Evolutionary conservation across 2,888 invertebrate species (phyloP).

Genomic region (Synergus laeviventris): DNA sequence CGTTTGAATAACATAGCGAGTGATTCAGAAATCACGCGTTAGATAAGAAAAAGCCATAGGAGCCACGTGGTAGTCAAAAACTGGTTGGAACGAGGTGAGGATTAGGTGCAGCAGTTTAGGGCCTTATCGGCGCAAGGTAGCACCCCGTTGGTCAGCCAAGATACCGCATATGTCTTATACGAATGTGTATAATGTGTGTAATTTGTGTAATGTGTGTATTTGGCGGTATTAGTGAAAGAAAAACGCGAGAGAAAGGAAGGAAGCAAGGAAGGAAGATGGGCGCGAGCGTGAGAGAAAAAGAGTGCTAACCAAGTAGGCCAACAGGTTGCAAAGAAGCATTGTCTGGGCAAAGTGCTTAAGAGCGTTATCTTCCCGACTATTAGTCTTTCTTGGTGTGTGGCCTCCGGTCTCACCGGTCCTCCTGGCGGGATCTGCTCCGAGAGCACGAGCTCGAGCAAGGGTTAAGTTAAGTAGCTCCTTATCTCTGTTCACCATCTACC

Average conservation of each 20-base stretch:
- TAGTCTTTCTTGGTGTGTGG: slow-evolving; percentile 76
- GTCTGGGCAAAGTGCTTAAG: slow-evolving; percentile 75
- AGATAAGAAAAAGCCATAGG: slow-evolving; percentile 11
- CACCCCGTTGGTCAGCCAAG: slow-evolving; percentile 41
- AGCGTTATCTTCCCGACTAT: slow-evolving; percentile 75
- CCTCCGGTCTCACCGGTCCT: slow-evolving; percentile 69
- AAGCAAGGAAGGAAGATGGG: slow-evolving; percentile 39
- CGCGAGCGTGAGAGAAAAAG: slow-evolving; percentile 44
- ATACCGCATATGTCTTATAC: slow-evolving; percentile 40
- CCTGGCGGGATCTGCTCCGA: slow-evolving; percentile 49
- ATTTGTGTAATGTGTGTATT: slow-evolving; percentile 20
- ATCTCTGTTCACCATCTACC: slow-evolving; percentile 71
- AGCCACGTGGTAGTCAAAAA: slow-evolving; percentile 45
- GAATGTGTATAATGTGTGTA: too few relatives aligned
- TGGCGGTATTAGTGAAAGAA: slow-evolving; percentile 44
- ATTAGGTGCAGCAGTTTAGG: slow-evolving; percentile 40
- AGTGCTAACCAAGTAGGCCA: slow-evolving; percentile 51
- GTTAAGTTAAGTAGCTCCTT: slow-evolving; percentile 73
- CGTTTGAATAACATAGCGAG: slow-evolving; percentile 12
- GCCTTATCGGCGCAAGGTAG: slow-evolving; percentile 45
- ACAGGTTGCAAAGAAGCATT: slow-evolving; percentile 73
- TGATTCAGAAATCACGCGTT: slow-evolving; percentile 23
- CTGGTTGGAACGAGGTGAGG: slow-evolving; percentile 46
- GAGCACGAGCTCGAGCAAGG: slow-evolving; percentile 67
- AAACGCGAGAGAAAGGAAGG: slow-evolving; percentile 49